phyloP scores from a whole-genome alignment of 1,140 invertebrate genomes.

The Archivesica marissinica region DNA sequence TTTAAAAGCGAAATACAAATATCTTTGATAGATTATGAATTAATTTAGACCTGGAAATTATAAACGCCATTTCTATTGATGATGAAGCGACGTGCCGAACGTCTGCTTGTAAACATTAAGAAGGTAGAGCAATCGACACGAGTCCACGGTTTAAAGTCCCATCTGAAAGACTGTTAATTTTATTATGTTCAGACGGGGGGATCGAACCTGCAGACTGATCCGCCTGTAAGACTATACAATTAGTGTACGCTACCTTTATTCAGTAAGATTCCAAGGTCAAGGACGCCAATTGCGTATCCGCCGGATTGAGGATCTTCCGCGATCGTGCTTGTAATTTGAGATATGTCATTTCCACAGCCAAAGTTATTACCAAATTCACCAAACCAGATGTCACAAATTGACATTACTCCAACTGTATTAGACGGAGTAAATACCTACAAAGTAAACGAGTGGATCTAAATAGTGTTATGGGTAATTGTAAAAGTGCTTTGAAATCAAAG shows the following conservation, averaged over 20 bases:
- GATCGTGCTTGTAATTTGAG: slow-evolving; percentile 8
- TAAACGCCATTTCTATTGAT: neutral
- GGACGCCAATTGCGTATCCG: slow-evolving; percentile 67
- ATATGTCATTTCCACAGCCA: slow-evolving; percentile 68
- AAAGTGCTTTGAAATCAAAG: no score
- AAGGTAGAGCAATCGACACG: neutral
- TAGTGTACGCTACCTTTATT: slow-evolving; percentile 74
- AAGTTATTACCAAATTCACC: slow-evolving; percentile 71
- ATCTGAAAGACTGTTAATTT: no score
- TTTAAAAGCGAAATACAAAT: neutral
- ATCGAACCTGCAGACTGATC: neutral
- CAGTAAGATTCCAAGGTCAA: slow-evolving; percentile 69
- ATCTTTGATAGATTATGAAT: neutral
- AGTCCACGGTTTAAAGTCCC: no score
- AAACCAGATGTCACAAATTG: slow-evolving; percentile 74
- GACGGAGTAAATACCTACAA: slow-evolving; percentile 71
- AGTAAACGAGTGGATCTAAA: no score
- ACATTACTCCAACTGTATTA: slow-evolving; percentile 76
- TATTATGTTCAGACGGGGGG: no score
- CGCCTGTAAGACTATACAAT: neutral
- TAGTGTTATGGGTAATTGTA: no score
- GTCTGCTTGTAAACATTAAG: neutral
- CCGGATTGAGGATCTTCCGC: slow-evolving; percentile 57
- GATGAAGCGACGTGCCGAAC: no score
- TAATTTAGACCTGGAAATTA: neutral